phyloP scores from a whole-genome alignment of 2,797 vertebrate species.

The Xenopus petersii region DNA sequence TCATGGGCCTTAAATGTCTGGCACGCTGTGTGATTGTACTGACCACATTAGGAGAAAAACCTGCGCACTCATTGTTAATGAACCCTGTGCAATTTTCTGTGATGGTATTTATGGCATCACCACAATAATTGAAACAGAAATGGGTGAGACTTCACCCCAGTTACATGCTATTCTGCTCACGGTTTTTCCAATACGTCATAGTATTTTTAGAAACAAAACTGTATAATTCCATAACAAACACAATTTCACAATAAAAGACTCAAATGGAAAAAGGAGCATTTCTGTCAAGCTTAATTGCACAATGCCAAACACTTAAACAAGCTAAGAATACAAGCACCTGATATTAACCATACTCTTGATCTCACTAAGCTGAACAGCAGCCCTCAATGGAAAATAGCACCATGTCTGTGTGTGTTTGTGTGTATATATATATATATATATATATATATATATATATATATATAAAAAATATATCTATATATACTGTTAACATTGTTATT shows the following conservation, averaged over 20 bases:
- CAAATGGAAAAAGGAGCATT: background rate
- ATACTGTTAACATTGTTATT: background rate
- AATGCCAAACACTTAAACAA: background rate
- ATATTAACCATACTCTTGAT: background rate
- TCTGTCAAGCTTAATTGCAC: background rate
- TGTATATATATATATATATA: no score
- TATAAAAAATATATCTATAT: background rate
- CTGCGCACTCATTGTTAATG: no score
- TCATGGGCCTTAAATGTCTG: no score
- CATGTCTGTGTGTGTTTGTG: background rate
- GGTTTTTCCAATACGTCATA: background rate
- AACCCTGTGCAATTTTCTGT: background rate
- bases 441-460: no score
- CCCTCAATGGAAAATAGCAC: background rate
- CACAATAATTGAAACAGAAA: background rate
- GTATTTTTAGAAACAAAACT: background rate
- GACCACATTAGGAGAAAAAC: no score
- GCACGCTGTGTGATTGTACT: no score
- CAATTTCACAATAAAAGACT: background rate
- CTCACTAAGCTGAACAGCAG: background rate
- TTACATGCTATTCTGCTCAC: background rate
- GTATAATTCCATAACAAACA: background rate
- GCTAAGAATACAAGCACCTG: background rate
- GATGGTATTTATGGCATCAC: background rate
- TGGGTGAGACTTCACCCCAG: background rate